Evolutionary conservation across 92 coral and sea anemone species (phyloP).

Genomic region (Actinostola sp.): DNA sequence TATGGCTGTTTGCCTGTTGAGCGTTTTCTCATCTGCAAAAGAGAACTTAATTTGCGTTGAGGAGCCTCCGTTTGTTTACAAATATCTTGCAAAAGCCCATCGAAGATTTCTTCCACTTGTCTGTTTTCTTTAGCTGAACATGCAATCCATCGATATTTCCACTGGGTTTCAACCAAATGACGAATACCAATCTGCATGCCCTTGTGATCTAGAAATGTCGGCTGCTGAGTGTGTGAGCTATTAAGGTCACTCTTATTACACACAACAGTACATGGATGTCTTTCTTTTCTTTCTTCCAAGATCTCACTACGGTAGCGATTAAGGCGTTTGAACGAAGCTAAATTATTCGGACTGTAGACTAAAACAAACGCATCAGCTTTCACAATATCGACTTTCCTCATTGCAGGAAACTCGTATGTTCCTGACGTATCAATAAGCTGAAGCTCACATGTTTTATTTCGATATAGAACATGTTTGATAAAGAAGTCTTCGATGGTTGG

Average conservation of each 20-base stretch:
- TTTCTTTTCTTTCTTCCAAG: conserved; percentile 43
- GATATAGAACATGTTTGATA: conserved; percentile 71
- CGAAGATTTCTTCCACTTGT: conserved; percentile 54
- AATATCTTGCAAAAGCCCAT: conserved; percentile 41
- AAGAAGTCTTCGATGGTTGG: conserved; percentile 93
- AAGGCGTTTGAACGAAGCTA: conserved; percentile 64
- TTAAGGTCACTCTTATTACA: conserved; percentile 72
- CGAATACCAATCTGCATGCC: conserved; percentile 47
- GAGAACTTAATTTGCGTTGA: conserved; percentile 17
- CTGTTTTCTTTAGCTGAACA: conserved; percentile 59
- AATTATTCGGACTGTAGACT: conserved; percentile 72
- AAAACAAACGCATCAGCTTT: conserved; percentile 86
- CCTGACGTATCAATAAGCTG: conserved; percentile 94
- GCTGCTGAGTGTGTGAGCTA: conserved; percentile 15
- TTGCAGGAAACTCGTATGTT: conserved; percentile 90
- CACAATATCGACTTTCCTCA: conserved; percentile 83
- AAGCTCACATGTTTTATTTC: conserved; percentile 75
- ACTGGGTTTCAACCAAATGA: conserved; percentile 50
- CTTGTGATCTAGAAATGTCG: conserved; percentile 38
- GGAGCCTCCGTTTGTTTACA: conserved; percentile 25
- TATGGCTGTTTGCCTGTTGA: not conserved
- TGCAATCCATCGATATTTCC: conserved; percentile 61
- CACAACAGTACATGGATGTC: conserved; percentile 73
- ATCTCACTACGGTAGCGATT: conserved; percentile 81
- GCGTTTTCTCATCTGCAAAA: conserved; percentile 32